Conservation (phyloP, 2,888 invertebrate genomes). For the Polylopha cassiicola region DNA sequence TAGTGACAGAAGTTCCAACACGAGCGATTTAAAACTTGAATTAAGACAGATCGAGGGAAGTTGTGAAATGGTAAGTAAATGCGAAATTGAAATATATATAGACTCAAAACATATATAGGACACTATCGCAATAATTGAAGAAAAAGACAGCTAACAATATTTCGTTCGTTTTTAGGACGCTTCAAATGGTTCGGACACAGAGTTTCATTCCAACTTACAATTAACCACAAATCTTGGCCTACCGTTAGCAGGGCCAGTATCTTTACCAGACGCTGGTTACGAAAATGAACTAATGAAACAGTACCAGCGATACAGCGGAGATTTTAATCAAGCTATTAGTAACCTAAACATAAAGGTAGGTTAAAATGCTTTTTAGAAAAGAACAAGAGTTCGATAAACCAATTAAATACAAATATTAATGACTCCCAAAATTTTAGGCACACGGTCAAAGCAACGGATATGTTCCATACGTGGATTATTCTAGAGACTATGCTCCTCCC, state of each 20-base stretch:
- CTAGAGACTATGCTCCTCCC: conserved; percentile 92
- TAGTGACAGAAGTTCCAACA: conserved; percentile 92
- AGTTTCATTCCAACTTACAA: conserved; percentile 59
- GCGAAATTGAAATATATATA: conserved; percentile 21
- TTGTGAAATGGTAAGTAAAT: conserved; percentile 81
- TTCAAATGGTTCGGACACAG: conserved; percentile 77
- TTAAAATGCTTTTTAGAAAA: neutral
- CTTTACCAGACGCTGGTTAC: conserved; percentile 81
- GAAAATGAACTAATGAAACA: conserved; percentile 70
- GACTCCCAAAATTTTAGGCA: conserved; percentile 41
- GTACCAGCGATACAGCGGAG: conserved; percentile 80
- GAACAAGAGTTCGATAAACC: conserved; percentile 2
- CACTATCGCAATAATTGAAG: too few relatives aligned
- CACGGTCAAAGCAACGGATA: conserved; percentile 86
- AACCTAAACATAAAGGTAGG: conserved; percentile 71
- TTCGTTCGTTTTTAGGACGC: conserved; percentile 54
- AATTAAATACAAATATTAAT: too few relatives aligned
- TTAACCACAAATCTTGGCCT: conserved; percentile 74
- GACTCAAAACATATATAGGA: too few relatives aligned
- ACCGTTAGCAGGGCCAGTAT: conserved; percentile 88
- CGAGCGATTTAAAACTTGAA: conserved; percentile 93
- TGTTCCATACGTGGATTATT: conserved; percentile 92
- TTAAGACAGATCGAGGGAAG: conserved; percentile 88
- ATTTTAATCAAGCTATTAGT: conserved; percentile 84
- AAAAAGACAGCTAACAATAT: conserved; percentile 6